These are phyloP conservation scores for Oreotragus oreotragus DNA, from an alignment of 2,113 vertebrate species.

Conservation along the genomic window DNA sequence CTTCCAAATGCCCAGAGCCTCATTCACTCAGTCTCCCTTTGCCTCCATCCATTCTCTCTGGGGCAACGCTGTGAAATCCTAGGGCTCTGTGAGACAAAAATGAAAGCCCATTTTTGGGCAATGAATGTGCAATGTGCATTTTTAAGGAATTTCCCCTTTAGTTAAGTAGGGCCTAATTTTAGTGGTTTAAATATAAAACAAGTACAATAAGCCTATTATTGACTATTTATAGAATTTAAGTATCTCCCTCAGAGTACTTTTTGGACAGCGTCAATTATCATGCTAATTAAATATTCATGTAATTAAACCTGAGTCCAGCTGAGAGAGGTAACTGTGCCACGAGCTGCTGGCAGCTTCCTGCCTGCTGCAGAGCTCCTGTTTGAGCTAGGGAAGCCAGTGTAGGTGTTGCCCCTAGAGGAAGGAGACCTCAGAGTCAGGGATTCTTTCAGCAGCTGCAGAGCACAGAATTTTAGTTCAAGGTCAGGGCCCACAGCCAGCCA, in stretches of 20 bases:
- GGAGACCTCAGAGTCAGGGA: too few species aligned
- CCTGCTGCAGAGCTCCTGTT: neutral
- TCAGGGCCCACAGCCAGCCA: neutral
- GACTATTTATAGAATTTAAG: neutral
- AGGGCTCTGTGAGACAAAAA: neutral
- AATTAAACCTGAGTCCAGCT: neutral
- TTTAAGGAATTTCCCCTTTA: neutral
- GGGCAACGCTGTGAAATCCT: neutral
- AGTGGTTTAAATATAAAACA: neutral
- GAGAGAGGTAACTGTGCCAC: neutral
- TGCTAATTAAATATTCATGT: neutral
- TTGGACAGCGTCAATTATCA: neutral
- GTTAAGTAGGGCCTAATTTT: neutral
- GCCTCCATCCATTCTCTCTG: neutral
- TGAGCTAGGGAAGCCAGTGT: neutral
- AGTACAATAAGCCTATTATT: neutral
- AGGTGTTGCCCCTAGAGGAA: rapidly evolving
- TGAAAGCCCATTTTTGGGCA: neutral
- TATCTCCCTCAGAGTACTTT: neutral
- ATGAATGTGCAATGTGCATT: neutral
- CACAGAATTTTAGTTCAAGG: neutral
- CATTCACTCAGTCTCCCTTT: neutral
- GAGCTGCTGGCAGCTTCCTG: neutral
- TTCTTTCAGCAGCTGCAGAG: neutral
- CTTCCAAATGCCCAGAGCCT: neutral